Base-by-base conservation (phyloP, 1,140 invertebrate species). In the Drosophila rhopaloa region DNA sequence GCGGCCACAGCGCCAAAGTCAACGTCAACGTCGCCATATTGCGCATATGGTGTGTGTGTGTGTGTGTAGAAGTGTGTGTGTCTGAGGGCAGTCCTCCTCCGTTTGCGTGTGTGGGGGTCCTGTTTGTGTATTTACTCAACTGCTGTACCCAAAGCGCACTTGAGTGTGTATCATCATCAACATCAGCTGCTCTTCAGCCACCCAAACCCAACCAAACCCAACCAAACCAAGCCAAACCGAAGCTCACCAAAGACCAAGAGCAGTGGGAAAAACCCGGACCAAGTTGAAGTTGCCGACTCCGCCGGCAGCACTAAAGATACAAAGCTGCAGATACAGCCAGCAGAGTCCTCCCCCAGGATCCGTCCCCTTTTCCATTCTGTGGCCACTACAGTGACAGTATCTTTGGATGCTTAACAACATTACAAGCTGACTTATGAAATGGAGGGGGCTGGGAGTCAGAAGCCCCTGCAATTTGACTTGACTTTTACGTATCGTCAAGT, bases 401-500 rank as follows among this genome's bases (percentile, higher is more conserved):
- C 86, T 90, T 90, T 82, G 80, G 67, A 81, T 90, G 86, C 77
- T 90, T 90, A 90, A 90, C 86, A 90, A 84, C 77, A 90, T 90
- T 90, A 90, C 86, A 86, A 90, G 86, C 88, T 83, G 86, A 90
- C 86, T 90, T 90, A 82, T 80, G 48, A 32, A 65, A 85, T 72
- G 29, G 29, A 61, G 72, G 29, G 61, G 66, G 41, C 24, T 13
- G 40, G 40, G 13, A 35, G 16, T n/a, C 62, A 16, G 44, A 16
- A 29, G 38, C 41, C 24, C 32, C 56, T 90, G 80, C 80, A 90
- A 83, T 86, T 90, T 86, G 88, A 90, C 86, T 90, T 90, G 88
- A 90, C 88, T 90, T 90, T 90, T 90, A 88, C 79, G 86, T 90
- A 90, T 90, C 88, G 88, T 90, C 88, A 90, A 90, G 88, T 90